phyloP scores from a whole-genome alignment of 1,140 invertebrate genomes.

The Papilio glaucus region DNA sequence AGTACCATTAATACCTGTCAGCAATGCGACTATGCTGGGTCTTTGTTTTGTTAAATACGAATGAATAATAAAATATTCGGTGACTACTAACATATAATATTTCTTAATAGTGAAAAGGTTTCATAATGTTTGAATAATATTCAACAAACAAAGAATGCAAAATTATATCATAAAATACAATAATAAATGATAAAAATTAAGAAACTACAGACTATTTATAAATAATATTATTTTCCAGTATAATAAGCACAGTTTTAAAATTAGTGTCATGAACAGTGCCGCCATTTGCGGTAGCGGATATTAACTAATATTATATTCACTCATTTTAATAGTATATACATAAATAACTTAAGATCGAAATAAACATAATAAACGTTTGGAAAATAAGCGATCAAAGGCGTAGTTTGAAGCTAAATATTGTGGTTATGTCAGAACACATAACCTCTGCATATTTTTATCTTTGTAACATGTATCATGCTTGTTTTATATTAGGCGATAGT shows the following conservation, averaged over 20 bases:
- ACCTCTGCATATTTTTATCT: neutral
- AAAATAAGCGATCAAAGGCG: too few relatives aligned
- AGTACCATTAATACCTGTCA: constrained; percentile 50
- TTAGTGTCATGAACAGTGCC: neutral
- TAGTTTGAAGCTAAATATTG: too few relatives aligned
- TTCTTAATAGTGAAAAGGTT: too few relatives aligned
- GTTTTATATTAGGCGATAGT: neutral
- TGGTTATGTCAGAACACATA: too few relatives aligned
- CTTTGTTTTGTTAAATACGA: constrained; percentile 40
- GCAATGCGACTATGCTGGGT: constrained; percentile 43
- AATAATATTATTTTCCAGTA: too few relatives aligned
- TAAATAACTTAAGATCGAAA: too few relatives aligned
- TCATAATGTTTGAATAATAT: neutral
- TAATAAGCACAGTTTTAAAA: neutral
- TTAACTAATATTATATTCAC: neutral
- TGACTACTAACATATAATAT: neutral
- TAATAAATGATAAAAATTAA: neutral
- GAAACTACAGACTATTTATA: neutral
- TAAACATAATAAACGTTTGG: neutral
- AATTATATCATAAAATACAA: neutral
- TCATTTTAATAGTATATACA: too few relatives aligned
- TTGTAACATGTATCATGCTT: neutral
- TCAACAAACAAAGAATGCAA: neutral
- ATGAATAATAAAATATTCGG: constrained; percentile 35
- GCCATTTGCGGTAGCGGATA: neutral